Evolutionary conservation across 2,888 invertebrate genomes (phyloP).

Genomic region (Eristalis intricaria): DNA sequence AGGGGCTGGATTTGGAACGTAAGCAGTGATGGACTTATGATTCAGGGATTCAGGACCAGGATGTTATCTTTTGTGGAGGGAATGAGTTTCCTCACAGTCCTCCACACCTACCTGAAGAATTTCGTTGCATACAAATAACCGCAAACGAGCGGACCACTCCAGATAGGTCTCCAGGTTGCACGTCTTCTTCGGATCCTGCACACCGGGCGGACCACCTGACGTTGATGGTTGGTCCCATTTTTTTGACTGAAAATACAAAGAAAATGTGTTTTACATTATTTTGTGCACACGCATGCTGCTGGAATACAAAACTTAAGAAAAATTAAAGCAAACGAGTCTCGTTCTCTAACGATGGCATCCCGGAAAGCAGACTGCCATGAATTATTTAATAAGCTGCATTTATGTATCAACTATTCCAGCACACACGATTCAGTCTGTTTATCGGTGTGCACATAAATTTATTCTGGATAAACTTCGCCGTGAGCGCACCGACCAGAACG

Average conservation of each 20-base stretch:
- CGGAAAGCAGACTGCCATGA: not conserved
- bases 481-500: not conserved
- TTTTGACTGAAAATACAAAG: slow-evolving; percentile 72
- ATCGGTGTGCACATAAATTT: not conserved
- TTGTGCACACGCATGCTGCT: not conserved
- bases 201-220: slow-evolving; percentile 77
- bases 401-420: not conserved
- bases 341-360: not conserved
- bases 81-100: slow-evolving; percentile 65
- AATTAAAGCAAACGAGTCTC: too few relatives aligned
- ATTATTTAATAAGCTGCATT: slow-evolving; percentile 26
- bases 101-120: slow-evolving; percentile 81
- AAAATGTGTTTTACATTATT: not conserved
- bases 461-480: slow-evolving; percentile 33
- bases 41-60: slow-evolving; percentile 26
- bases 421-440: not conserved
- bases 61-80: slow-evolving; percentile 7
- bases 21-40: slow-evolving; percentile 14
- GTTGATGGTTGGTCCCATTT: slow-evolving; percentile 80
- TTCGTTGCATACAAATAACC: slow-evolving; percentile 81
- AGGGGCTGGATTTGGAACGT: slow-evolving; percentile 9
- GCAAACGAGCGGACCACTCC: slow-evolving; percentile 81
- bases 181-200: slow-evolving; percentile 80
- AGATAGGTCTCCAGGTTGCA: slow-evolving; percentile 81
- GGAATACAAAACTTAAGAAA: too few relatives aligned